Conservation (phyloP, 2,113 vertebrate genomes). For the Gracilinanus agilis region DNA sequence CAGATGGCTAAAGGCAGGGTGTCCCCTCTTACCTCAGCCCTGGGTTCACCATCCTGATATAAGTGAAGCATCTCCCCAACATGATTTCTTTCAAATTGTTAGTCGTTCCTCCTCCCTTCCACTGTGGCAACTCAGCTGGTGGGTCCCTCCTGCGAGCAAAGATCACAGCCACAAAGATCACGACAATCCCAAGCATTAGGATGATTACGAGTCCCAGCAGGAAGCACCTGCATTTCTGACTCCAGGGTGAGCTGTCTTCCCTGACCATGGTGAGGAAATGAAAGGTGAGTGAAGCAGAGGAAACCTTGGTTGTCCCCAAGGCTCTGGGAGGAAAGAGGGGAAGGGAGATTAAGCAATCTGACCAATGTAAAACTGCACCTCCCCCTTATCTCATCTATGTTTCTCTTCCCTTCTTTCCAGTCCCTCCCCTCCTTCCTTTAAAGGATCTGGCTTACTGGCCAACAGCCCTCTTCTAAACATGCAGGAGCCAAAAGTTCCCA, state of each 20-base stretch:
- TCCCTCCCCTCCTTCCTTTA: slow-evolving; percentile 4
- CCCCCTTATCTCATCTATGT: neutral
- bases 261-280: slow-evolving; percentile 61
- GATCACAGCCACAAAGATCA: slow-evolving; percentile 59
- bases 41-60: slow-evolving; percentile 25
- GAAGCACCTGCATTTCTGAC: slow-evolving; percentile 43
- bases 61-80: slow-evolving; percentile 82
- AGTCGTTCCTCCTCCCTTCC: slow-evolving; percentile 81
- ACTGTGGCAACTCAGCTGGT: slow-evolving; percentile 20
- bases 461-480: slow-evolving; percentile 1
- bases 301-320: neutral
- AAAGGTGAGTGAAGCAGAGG: neutral
- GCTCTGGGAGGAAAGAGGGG: neutral
- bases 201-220: slow-evolving; percentile 55
- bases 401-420: slow-evolving; percentile 37
- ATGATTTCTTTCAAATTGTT: slow-evolving; percentile 79
- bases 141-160: fast-evolving
- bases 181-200: slow-evolving; percentile 16
- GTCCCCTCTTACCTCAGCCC: slow-evolving; percentile 79
- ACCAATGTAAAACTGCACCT: neutral
- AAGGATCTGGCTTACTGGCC: neutral
- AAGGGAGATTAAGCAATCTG: neutral
- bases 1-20: neutral
- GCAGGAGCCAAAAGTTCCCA: neutral
- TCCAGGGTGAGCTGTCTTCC: slow-evolving; percentile 50